These are phyloP conservation scores for Agrochola lota DNA, from an alignment of 2,888 invertebrate species.

Conservation along the genomic window DNA sequence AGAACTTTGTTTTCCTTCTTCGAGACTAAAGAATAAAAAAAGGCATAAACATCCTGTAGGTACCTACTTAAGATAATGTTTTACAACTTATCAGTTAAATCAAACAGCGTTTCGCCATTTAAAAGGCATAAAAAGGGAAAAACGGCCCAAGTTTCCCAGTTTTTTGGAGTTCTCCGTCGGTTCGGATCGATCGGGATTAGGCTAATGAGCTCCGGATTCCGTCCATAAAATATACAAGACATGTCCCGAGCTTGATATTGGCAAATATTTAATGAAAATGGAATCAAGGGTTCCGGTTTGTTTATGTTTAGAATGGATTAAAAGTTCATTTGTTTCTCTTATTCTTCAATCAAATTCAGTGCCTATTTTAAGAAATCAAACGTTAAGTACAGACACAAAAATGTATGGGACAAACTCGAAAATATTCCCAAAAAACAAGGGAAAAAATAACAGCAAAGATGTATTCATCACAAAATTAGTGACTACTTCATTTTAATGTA, in stretches of 20 bases:
- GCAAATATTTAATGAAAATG: constrained; percentile 61
- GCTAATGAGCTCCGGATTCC: constrained; percentile 69
- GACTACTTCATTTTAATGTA: constrained; percentile 44
- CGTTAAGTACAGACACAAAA: neutral
- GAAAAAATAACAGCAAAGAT: constrained; percentile 2
- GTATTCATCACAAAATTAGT: constrained; percentile 27
- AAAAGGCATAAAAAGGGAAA: constrained; percentile 68
- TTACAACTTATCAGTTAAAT: constrained; percentile 72
- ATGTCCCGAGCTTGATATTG: constrained; percentile 57
- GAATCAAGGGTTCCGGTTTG: constrained; percentile 51
- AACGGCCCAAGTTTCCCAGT: constrained; percentile 62
- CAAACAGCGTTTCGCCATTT: constrained; percentile 69
- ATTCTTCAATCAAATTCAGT: neutral
- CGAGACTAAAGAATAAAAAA: constrained; percentile 45
- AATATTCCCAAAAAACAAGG: neutral
- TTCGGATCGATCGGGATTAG: constrained; percentile 71
- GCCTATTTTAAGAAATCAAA: neutral
- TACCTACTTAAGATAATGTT: constrained; percentile 65
- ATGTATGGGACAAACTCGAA: neutral
- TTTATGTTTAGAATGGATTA: constrained; percentile 53
- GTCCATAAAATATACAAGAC: constrained; percentile 69
- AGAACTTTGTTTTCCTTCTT: constrained; percentile 57
- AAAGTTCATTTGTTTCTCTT: constrained; percentile 31
- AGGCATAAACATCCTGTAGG: constrained; percentile 56
- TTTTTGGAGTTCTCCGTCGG: constrained; percentile 58